Evolutionary conservation across 2,113 vertebrate genomes (phyloP), one percentile per base, ranked within the genome.

Genomic region (Neodontobutis hainanensis): DNA sequence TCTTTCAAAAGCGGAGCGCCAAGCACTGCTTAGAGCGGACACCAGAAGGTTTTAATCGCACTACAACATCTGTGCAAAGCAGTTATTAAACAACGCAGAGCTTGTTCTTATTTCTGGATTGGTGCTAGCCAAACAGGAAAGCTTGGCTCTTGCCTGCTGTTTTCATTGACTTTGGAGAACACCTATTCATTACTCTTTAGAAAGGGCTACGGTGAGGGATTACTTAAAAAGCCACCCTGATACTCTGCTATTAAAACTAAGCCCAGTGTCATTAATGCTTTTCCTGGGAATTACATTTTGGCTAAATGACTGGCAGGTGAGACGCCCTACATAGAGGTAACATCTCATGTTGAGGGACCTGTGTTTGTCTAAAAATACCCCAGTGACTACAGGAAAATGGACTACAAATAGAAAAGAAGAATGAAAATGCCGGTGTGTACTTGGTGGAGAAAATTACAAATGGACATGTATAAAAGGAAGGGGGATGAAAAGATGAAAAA

Each of bases 401-500:
- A 36, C 56, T 55, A 57, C 72, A 50, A 67, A 78, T 5, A 63
- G 61, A 81, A 81, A 85, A 70, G 57, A 59, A 81, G 32, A 52
- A 42, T 65, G 47, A 75, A 71, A 63, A 70, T 60, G 65, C 64
- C 3, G 3, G 15, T 51, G 61, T 19, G 65, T 78, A 76, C 32
- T 65, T 73, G 48, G 35, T 55, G 42, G 10, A 48, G 55, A 73
- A 72, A 66, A 64, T 42, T 14, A 49, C 59, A 80, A 73, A 78
- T 84, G 69, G 70, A 63, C 61, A 49, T 6, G 27, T 77, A 36
- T 85, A 35, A 78, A 76, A 77, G 72, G 34, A 47, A 12, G 19
- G 61, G 45, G 65, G 63, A 82, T 80, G 49, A 78, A 77, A 73
- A 70, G 66, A 62, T 50, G 72, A 67, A 82, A 80, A 82, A 85